Evolutionary conservation across 2,888 invertebrate genomes (phyloP), one percentile per base, ranked within the genome.

Genomic region (Neoascia interrupta): DNA sequence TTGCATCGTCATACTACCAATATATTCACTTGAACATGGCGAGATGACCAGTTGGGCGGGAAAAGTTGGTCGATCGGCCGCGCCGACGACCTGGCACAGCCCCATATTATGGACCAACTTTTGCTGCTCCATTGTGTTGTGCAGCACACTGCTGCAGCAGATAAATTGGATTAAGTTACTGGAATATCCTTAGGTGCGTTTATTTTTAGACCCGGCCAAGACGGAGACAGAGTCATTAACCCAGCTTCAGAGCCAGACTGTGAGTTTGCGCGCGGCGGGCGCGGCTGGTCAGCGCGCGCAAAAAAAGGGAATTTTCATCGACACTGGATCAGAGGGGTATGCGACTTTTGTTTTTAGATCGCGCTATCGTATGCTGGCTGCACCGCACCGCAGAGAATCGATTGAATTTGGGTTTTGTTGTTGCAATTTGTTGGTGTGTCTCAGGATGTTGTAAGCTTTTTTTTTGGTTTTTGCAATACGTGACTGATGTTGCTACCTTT

Each of bases 101-200:
- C 19, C 19, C 19, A 47, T 47, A 45, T 13, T n/a, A n/a, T 60
- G 49, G 41, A 19, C 36, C 53, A 19, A 6, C 31, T 31, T 4
- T 31, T 2, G 31, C 31, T 31, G 31, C 56, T 54, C 61, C 63
- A 49, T 54, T 41, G 45, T 68, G 39, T 66, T 58, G n/a, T n/a
- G 39, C 31, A 56, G 49, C 37, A 34, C 53, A 53, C 21, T 13
- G 11, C n/a, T n/a, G n/a, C n/a, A n/a, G n/a, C 63, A 79, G 66
- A 73, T 79, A 79, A 79, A 73, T 61, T 66, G 66, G 79, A 79
- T 79, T 79, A 79, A 73, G 73, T 79, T 79, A 79, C 79, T 79
- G 79, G 61, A 73, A 68, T 79, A 79, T 79, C 79, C 73, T 79
- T 68, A 49, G 73, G 54, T 72, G 73, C 19, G 47, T 76, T 79